Conservation (phyloP, 1,140 invertebrate genomes). For the Sinonovacula constricta region DNA sequence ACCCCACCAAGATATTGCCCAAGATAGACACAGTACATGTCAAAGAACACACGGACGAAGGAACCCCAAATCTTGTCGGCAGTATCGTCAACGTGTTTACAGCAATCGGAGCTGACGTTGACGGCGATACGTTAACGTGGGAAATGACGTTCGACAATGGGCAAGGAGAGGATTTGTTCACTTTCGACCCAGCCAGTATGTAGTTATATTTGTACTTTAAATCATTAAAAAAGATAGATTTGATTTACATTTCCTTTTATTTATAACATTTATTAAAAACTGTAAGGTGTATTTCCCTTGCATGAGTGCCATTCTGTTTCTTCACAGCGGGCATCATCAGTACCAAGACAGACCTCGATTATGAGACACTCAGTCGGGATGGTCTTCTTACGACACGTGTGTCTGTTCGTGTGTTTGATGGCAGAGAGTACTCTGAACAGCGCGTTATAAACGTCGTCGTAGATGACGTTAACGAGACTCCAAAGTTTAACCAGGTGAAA, state of each 20-base stretch:
- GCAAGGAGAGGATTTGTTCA: conserved; percentile 8
- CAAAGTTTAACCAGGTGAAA: background rate
- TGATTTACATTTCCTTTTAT: no score
- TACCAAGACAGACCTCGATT: conserved; percentile 24
- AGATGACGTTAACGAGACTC: conserved; percentile 35
- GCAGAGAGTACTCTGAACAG: conserved; percentile 23
- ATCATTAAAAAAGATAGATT: no score
- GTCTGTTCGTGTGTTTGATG: conserved; percentile 14
- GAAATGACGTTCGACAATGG: conserved; percentile 33
- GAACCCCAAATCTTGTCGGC: background rate
- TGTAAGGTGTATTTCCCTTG: background rate
- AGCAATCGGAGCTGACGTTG: conserved; percentile 4
- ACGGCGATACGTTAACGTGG: conserved; percentile 26
- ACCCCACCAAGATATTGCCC: conserved; percentile 4
- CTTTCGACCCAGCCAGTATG: conserved; percentile 25
- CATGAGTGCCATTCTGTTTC: background rate
- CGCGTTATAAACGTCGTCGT: conserved; percentile 3
- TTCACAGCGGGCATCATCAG: conserved; percentile 27
- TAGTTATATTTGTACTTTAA: no score
- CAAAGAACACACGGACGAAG: conserved; percentile 26
- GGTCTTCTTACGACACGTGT: conserved; percentile 13
- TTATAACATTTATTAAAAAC: no score
- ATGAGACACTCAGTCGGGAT: conserved; percentile 12
- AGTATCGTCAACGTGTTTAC: conserved; percentile 12
- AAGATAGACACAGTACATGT: background rate